Evolutionary conservation across 2,113 vertebrate genomes (phyloP).

Genomic region (Notechis scutatus): DNA sequence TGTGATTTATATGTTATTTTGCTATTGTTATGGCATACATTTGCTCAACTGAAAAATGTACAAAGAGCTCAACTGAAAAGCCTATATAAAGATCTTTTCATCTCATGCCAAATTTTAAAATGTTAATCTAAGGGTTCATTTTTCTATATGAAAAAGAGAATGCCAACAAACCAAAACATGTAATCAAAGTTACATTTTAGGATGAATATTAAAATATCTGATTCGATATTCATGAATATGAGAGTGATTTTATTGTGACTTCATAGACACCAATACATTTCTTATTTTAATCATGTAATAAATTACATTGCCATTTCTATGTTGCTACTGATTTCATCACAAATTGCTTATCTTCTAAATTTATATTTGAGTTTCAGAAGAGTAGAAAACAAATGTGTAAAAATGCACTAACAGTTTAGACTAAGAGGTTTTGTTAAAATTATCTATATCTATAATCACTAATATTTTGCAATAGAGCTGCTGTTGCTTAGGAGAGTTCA

Average conservation of each 20-base stretch:
- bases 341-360: not conserved
- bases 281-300: not conserved
- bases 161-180: not conserved
- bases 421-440: not conserved
- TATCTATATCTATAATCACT: not conserved
- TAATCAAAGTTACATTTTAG: not conserved
- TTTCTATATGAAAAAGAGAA: not conserved
- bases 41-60: not conserved
- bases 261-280: not conserved
- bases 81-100: not conserved
- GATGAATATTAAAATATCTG: not conserved
- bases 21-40: not conserved
- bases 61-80: not conserved
- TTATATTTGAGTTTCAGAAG: not conserved
- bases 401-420: not conserved
- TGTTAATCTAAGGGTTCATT: not conserved
- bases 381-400: not conserved
- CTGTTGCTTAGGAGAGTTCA: not conserved
- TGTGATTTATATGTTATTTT: constrained; percentile 9
- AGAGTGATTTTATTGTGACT: not conserved
- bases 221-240: not conserved
- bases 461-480: not conserved
- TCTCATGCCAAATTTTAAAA: not conserved
- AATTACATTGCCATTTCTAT: not conserved
- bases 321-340: not conserved